phyloP scores from a whole-genome alignment of 2,797 vertebrate species.

The Gymnothorax reevesii region DNA sequence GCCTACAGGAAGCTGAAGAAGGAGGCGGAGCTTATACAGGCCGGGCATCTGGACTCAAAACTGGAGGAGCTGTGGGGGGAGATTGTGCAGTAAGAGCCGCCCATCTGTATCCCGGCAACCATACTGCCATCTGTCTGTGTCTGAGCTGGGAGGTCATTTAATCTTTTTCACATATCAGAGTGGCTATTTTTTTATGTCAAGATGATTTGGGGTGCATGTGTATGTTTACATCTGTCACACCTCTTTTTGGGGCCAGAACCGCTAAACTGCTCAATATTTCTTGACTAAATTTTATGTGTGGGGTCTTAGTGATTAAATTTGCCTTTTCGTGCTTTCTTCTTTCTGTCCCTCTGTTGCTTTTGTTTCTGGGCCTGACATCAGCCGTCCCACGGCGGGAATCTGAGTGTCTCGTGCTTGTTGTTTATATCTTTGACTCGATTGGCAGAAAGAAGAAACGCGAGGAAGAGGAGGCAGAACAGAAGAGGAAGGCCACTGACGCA shows the following conservation, averaged over 20 bases:
- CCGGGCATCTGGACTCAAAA: slow-evolving; percentile 91
- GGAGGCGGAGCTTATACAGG: slow-evolving; percentile 93
- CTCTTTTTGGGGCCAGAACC: too few relatives aligned
- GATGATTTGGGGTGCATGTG: background rate
- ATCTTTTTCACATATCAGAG: background rate
- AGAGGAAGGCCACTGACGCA: slow-evolving; percentile 91
- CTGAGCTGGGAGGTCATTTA: background rate
- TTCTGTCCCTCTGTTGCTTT: too few relatives aligned
- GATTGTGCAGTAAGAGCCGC: slow-evolving; percentile 79
- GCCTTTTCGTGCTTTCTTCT: too few relatives aligned
- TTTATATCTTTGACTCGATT: background rate
- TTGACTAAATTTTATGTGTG: too few relatives aligned
- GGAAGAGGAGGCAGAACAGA: slow-evolving; percentile 94
- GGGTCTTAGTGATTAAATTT: too few relatives aligned
- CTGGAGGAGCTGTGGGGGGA: slow-evolving; percentile 92
- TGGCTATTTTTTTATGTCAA: background rate
- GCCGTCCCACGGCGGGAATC: background rate
- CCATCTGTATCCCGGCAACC: background rate
- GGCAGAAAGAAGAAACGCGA: slow-evolving; percentile 93
- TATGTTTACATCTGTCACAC: background rate
- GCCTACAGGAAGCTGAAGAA: slow-evolving; percentile 88
- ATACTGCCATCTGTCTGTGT: background rate
- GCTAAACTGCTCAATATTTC: too few relatives aligned
- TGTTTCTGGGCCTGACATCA: too few relatives aligned
- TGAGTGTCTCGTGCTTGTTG: slow-evolving; percentile 12